Evolutionary conservation across 2,888 invertebrate genomes (phyloP), one percentile per base, ranked within the genome.

Genomic region (Cephus pulcher): DNA sequence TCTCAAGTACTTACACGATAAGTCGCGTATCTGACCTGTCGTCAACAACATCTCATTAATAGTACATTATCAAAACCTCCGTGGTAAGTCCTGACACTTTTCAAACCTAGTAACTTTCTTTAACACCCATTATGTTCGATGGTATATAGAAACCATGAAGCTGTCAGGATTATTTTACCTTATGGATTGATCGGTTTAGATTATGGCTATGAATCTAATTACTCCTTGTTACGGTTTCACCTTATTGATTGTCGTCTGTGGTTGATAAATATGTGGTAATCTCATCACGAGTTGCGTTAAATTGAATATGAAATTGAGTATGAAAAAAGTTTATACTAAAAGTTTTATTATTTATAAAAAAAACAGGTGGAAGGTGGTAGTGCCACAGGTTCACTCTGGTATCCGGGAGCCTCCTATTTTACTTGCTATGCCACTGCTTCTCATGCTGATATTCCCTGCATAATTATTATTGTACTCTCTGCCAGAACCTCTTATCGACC

Each of bases 371-470:
- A 6, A 56, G 23, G 9, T 6, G 56, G 56, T 56, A 15, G 23
- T 56, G 1, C 40, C 23, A 56, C 40, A 23, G 40, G 40, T 15
- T 56, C 23, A 23, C 56, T 56, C 56, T 56, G 2, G 2, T 56
- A 56, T 56, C 15, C 23, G 56, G 9, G 23, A 56, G 56, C 23
- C 56, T 56, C 56, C 56, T 56, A 23, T 56, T 56, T 56, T 84
- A 85, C 86, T 89, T 88, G 86, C 82, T 89, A 88, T 87, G 88
- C 89, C 78, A 80, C 76, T 79, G 81, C 81, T 84, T 82, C 83
- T 77, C 82, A 78, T 81, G 82, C 86, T 85, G 86, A 87, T 87
- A 88, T 87, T 87, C 86, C 84, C 84, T 86, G 89, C 88, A 89
- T 89, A 89, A 89, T 89, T 89, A 88, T 89, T 87, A 86, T 84